Evolutionary conservation across 2,113 vertebrate species (phyloP).

Genomic region (Daboia siamensis): DNA sequence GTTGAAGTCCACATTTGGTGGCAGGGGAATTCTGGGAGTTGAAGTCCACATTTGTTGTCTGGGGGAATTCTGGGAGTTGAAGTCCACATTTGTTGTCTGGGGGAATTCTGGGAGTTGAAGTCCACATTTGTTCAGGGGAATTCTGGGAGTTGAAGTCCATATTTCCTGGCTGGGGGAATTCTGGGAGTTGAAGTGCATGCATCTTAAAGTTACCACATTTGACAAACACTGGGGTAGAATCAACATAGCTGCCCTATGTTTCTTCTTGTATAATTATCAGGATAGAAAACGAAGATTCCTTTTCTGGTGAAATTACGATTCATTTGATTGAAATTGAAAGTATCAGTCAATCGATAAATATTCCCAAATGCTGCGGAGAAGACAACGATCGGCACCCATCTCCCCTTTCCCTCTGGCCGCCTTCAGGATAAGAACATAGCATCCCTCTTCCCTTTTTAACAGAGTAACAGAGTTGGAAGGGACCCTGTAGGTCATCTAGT

Average conservation of each 20-base stretch:
- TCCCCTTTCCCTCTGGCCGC: not conserved
- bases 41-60: not conserved
- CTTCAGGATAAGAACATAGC: not conserved
- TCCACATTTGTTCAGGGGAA: not conserved
- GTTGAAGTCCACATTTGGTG: too few relatives aligned
- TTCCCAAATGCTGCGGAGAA: not conserved
- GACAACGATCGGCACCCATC: not conserved
- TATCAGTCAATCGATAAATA: not conserved
- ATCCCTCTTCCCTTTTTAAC: not conserved
- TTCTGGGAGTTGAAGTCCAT: too few relatives aligned
- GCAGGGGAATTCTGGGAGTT: too few relatives aligned
- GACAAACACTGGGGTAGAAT: not conserved
- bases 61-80: not conserved
- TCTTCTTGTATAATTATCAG: not conserved
- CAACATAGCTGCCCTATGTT: not conserved
- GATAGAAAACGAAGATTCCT: not conserved
- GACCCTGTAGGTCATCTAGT: too few relatives aligned
- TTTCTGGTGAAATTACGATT: not conserved
- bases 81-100: too few relatives aligned
- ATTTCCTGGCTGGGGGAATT: too few relatives aligned
- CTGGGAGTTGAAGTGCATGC: not conserved
- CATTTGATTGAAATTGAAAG: not conserved
- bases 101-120: not conserved
- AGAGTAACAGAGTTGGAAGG: too few relatives aligned
- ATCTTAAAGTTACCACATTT: not conserved